Conservation (phyloP, 2,888 invertebrate species). For the Macrosiphum euphorbiae region DNA sequence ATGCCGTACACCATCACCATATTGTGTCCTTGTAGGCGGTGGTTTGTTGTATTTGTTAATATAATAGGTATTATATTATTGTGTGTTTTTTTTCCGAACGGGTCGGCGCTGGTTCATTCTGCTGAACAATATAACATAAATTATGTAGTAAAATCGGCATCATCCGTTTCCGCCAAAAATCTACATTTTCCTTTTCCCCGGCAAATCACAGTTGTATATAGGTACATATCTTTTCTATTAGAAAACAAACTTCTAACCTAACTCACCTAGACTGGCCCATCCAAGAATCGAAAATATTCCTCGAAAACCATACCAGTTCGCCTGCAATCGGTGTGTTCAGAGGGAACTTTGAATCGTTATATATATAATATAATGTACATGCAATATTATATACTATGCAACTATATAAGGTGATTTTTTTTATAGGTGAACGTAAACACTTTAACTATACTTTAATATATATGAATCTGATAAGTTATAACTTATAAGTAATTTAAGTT, state of each 20-base stretch:
- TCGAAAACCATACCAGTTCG: neutral
- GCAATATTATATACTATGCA: too few species aligned
- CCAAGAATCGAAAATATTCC: neutral
- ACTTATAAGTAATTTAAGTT: too few species aligned
- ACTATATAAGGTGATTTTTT: too few species aligned
- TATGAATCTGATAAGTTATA: too few species aligned
- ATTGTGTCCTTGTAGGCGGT: neutral
- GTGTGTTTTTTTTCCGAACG: neutral
- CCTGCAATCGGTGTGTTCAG: neutral
- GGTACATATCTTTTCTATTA: neutral
- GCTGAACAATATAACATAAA: neutral
- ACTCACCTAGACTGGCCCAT: neutral
- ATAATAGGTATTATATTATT: neutral
- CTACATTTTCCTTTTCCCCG: neutral
- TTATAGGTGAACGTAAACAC: too few species aligned
- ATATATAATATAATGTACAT: too few species aligned
- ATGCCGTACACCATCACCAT: neutral
- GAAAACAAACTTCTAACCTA: neutral
- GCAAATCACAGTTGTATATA: neutral
- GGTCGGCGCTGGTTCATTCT: neutral
- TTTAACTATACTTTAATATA: too few species aligned
- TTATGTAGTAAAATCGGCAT: neutral
- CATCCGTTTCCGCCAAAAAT: constrained; percentile 5
- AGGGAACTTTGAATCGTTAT: neutral
- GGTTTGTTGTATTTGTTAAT: neutral